A percentile compares a stretch with the other conserved stretches of the same genome.
Conservation (phyloP, 2,113 vertebrate species). For the Oreochromis aureus region DNA sequence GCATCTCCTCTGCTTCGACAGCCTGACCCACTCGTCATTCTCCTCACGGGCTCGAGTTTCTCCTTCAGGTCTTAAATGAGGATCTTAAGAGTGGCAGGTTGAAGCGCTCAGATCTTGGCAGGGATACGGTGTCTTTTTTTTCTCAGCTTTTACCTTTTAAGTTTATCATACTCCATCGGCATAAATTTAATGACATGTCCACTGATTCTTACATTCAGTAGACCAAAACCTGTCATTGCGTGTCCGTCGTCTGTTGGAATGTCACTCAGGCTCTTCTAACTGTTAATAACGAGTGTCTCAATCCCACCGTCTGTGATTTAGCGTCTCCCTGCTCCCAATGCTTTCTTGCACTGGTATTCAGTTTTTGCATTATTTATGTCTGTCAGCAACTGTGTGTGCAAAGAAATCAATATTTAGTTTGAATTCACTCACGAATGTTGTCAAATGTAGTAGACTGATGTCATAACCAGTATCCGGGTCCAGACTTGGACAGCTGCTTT, state of each 20-base stretch:
- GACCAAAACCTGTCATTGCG: neutral
- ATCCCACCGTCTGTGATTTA: conserved; percentile 21
- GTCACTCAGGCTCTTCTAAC: conserved; percentile 34
- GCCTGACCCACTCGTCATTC: neutral
- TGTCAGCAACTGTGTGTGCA: neutral
- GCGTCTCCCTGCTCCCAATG: conserved; percentile 15
- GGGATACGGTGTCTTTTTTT: conserved; percentile 44
- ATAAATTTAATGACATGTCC: conserved; percentile 1
- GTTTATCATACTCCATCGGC: neutral
- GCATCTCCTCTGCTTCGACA: neutral
- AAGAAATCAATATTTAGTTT: conserved; percentile 5
- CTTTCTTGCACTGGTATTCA: conserved; percentile 58
- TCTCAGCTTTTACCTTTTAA: neutral
- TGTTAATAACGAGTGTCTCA: neutral
- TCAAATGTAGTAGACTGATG: neutral
- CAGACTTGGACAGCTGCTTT: conserved; percentile 8
- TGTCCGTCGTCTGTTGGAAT: conserved; percentile 5
- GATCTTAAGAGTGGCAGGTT: neutral
- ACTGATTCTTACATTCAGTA: conserved; percentile 9
- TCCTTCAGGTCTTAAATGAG: conserved; percentile 14
- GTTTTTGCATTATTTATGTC: conserved; percentile 56
- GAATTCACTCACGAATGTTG: neutral
- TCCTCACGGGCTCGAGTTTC: neutral
- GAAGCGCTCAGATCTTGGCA: conserved; percentile 36
- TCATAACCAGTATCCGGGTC: neutral